Evolutionary conservation across 1,140 invertebrate genomes (phyloP), one percentile per base, ranked within the genome.

Genomic region (Mya arenaria): DNA sequence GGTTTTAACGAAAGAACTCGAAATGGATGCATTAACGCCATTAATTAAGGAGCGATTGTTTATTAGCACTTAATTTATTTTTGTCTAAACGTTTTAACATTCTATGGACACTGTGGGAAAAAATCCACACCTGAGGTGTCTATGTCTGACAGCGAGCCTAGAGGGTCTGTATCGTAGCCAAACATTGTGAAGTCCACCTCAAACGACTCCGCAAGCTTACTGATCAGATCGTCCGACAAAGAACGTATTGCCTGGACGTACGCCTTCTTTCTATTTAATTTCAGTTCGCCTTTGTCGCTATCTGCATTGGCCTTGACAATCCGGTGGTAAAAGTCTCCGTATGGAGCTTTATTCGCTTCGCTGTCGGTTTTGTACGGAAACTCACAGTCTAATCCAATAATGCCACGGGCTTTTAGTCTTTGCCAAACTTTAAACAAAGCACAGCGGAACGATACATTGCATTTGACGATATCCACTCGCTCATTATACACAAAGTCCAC

Each of bases 381-480:
- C 8, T n/a, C 5, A 10, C 37, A 30, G 3, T 56, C 37, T n/a
- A 5, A 28, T 41, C 52, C 37, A 10, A 79, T 15, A 17, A 79
- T 69, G 10, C 75, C 75, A 36, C 75, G 65, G 39, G 63, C 60
- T 60, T 79, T 44, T n/a, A 79, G 13, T 44, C 75, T 37, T 10
- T 32, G 55, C 75, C 75, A 79, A 8, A 79, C 36, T 37, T 36
- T 55, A 23, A 79, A 69, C 39, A 79, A 55, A 13, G 48, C 75
- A 19, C 65, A 69, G 8, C n/a, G 48, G 32, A 79, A 79, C 10
- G 63, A n/a, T 10, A 79, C 65, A 17, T 36, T 36, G 39, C 74
- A 77, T 23, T 37, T 32, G 13, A 28, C 36, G 30, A 79, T 36
- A 15, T 79, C 52, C 30, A 68, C 48, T 32, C 41, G 55, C 13